Percentiles rank a stretch among this genome's conserved stretches.
phyloP scores from a whole-genome alignment of 2,797 vertebrate genomes.

The Naso thynnoides region DNA sequence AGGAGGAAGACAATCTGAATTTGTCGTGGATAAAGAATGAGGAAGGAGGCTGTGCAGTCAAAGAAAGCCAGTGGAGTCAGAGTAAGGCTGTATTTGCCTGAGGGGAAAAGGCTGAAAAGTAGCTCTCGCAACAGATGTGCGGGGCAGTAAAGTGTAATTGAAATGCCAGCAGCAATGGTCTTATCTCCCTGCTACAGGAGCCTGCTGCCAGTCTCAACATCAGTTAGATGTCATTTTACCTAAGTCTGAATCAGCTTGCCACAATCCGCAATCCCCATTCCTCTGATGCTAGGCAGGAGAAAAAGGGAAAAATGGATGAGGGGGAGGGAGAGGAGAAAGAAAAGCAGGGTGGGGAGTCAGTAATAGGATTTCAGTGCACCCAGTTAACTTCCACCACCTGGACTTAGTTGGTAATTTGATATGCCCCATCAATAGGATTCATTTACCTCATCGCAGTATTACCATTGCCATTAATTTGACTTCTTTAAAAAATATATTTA shows the following conservation, averaged over 20 bases:
- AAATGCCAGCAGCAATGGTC: conserved; percentile 91
- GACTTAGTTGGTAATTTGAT: conserved; percentile 89
- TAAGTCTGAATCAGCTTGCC: conserved; percentile 89
- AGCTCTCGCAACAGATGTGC: conserved; percentile 89
- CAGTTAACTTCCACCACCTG: conserved; percentile 88
- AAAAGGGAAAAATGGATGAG: conserved; percentile 72
- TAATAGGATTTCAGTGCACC: conserved; percentile 89
- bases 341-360: conserved; percentile 73
- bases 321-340: conserved; percentile 64
- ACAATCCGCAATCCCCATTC: conserved; percentile 85
- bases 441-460: conserved; percentile 82
- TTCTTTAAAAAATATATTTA: conserved; percentile 66
- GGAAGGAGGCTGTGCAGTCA: conserved; percentile 75
- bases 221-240: conserved; percentile 92
- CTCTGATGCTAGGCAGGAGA: conserved; percentile 83
- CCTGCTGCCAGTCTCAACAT: conserved; percentile 90
- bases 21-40: conserved; percentile 77
- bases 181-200: conserved; percentile 90
- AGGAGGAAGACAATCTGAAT: conserved; percentile 85
- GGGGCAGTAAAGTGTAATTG: conserved; percentile 91
- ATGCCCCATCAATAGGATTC: conserved; percentile 87
- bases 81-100: conserved; percentile 82
- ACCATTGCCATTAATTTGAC: conserved; percentile 80
- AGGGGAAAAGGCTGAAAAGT: conserved; percentile 83
- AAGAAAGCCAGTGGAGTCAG: conserved; percentile 78